Conservation (phyloP, 2,888 invertebrate genomes). For the Drosophila neotestacea region DNA sequence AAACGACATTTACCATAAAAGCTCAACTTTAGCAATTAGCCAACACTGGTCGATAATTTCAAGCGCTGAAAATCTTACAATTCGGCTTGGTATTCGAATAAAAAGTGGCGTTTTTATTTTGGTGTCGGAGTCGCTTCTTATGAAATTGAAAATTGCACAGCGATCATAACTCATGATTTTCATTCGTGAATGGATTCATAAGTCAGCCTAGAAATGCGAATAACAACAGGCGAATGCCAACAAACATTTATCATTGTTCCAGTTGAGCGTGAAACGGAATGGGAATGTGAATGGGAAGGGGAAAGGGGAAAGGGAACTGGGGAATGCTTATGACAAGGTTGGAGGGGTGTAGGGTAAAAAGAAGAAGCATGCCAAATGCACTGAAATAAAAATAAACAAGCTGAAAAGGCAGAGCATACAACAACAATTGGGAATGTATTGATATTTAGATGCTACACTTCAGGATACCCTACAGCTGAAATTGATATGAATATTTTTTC, state of each 20-base stretch:
- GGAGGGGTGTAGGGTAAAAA: neutral
- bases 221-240: slow-evolving; percentile 68
- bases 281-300: slow-evolving; percentile 3
- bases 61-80: slow-evolving; percentile 21
- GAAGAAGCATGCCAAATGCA: slow-evolving; percentile 29
- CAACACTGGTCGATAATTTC: slow-evolving; percentile 38
- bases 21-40: slow-evolving; percentile 57
- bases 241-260: slow-evolving; percentile 70
- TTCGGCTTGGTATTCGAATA: neutral
- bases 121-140: neutral
- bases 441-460: neutral
- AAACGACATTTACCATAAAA: slow-evolving; percentile 32
- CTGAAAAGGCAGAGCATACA: slow-evolving; percentile 20
- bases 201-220: slow-evolving; percentile 66
- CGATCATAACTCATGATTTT: slow-evolving; percentile 63
- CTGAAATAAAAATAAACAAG: slow-evolving; percentile 59
- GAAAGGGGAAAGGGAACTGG: neutral
- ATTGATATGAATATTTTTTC: too few species aligned
- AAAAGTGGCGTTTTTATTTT: neutral
- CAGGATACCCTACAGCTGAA: slow-evolving; percentile 2
- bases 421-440: neutral
- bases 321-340: neutral
- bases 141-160: slow-evolving; percentile 62
- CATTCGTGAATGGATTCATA: slow-evolving; percentile 37
- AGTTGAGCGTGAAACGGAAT: slow-evolving; percentile 65